A percentile compares a stretch with the other conserved stretches of the same genome.
phyloP scores from a whole-genome alignment of 2,113 vertebrate species.

The Gila orcuttii region DNA sequence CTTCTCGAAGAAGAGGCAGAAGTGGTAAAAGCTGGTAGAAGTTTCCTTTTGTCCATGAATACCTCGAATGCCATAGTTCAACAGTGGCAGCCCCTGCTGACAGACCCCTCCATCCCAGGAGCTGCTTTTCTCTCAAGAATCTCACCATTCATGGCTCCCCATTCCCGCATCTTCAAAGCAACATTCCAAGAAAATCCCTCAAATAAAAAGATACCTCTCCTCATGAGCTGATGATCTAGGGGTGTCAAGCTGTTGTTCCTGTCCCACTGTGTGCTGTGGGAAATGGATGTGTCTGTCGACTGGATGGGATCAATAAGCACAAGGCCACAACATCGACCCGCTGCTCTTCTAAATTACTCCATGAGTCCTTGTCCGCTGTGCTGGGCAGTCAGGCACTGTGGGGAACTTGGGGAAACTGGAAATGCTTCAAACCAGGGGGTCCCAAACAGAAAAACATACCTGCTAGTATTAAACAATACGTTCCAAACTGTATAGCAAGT shows the following conservation, averaged over 20 bases:
- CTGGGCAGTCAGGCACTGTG: constrained; percentile 39
- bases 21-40: constrained; percentile 29
- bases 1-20: not conserved
- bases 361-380: constrained; percentile 35
- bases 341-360: constrained; percentile 41
- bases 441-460: constrained; percentile 56
- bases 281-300: constrained; percentile 44
- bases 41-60: constrained; percentile 47
- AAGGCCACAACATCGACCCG: constrained; percentile 31
- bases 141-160: constrained; percentile 23
- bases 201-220: constrained; percentile 7
- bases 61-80: constrained; percentile 39
- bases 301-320: constrained; percentile 42
- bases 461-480: constrained; percentile 51
- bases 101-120: constrained; percentile 18
- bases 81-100: constrained; percentile 40
- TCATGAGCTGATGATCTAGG: constrained; percentile 13
- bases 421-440: constrained; percentile 54
- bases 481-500: constrained; percentile 32
- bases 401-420: constrained; percentile 49
- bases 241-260: constrained; percentile 5
- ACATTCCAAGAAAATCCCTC: constrained; percentile 33
- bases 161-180: constrained; percentile 33
- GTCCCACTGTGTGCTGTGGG: constrained; percentile 26
- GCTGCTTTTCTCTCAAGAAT: constrained; percentile 49